A percentile compares a stretch with the other conserved stretches of the same genome.
Evolutionary conservation across 2,113 vertebrate genomes (phyloP).

Genomic region (Gobius niger): DNA sequence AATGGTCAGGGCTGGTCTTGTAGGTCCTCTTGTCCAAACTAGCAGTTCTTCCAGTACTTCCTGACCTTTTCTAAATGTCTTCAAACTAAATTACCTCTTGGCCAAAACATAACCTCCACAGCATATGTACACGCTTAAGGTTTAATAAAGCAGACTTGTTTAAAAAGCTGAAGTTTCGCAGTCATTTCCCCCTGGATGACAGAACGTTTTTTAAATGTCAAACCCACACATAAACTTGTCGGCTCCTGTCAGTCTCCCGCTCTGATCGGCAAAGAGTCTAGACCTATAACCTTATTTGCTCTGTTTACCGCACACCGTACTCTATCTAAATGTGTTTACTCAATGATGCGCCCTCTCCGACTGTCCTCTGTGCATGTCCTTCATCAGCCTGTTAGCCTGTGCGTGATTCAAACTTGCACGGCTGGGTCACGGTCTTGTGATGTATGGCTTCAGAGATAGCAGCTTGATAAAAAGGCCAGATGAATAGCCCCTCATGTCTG

Average conservation of each 20-base stretch:
- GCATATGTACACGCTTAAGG: neutral
- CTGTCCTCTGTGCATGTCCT: constrained; percentile 7
- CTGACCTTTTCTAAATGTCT: too few relatives aligned
- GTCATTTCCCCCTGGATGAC: neutral
- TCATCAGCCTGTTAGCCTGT: constrained; percentile 24
- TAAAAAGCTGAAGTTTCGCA: neutral
- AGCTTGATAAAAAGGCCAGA: neutral
- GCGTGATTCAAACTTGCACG: constrained; percentile 14
- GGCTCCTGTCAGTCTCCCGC: constrained; percentile 40
- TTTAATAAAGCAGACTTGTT: neutral
- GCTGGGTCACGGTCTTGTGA: constrained; percentile 24
- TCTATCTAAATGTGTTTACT: constrained; percentile 26
- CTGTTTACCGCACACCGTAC: constrained; percentile 17
- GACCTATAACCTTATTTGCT: constrained; percentile 57
- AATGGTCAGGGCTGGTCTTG: too few relatives aligned
- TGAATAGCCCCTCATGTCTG: constrained; percentile 28
- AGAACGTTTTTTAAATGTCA: neutral
- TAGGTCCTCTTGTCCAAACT: too few relatives aligned
- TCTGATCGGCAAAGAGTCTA: constrained; percentile 50
- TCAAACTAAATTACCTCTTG: neutral
- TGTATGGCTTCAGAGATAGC: constrained; percentile 19
- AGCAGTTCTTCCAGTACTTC: too few relatives aligned
- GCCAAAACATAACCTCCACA: neutral
- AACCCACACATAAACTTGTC: neutral
- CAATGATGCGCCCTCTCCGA: constrained; percentile 10